A percentile compares a stretch with the other conserved stretches of the same genome.
Conservation (phyloP, 2,888 invertebrate species). For the Aromia moschata region DNA sequence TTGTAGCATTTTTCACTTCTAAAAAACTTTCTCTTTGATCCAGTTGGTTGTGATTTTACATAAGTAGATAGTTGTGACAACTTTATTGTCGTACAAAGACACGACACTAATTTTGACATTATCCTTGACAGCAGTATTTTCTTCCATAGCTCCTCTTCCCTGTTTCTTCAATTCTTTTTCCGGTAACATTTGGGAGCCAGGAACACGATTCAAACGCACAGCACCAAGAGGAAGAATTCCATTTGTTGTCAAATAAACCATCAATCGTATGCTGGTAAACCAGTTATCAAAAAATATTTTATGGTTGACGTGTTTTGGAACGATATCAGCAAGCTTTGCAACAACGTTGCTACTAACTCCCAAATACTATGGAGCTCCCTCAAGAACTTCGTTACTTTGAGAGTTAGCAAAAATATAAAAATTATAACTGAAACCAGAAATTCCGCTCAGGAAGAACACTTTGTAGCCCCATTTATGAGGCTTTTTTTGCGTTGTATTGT, state of each 20-base stretch:
- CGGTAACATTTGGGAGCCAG: constrained; percentile 4
- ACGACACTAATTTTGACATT: constrained; percentile 4
- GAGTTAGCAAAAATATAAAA: not conserved
- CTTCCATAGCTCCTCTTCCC: constrained; percentile 10
- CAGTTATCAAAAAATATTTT: constrained; percentile 3
- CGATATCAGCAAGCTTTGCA: not conserved
- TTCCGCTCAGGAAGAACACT: constrained; percentile 2
- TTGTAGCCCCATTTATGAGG: constrained; percentile 10
- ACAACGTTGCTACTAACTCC: constrained; percentile 3
- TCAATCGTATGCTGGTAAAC: not conserved
- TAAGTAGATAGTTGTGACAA: constrained; percentile 2
- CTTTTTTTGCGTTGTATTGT: constrained; percentile 16
- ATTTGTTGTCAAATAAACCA: not conserved
- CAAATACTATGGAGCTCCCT: not conserved
- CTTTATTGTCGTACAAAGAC: constrained; percentile 4
- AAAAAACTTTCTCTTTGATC: not conserved
- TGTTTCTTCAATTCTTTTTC: constrained; percentile 5
- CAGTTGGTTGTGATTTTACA: not conserved
- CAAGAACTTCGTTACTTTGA: too few relatives aligned
- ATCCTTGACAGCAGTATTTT: constrained; percentile 7
- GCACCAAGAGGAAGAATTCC: not conserved
- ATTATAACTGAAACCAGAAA: not conserved
- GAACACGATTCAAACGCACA: constrained; percentile 3
- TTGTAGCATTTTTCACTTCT: constrained; percentile 1
- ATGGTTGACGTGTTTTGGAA: not conserved